phyloP scores from a whole-genome alignment of 2,888 invertebrate species.

The Drepanosiphum platanoidis region DNA sequence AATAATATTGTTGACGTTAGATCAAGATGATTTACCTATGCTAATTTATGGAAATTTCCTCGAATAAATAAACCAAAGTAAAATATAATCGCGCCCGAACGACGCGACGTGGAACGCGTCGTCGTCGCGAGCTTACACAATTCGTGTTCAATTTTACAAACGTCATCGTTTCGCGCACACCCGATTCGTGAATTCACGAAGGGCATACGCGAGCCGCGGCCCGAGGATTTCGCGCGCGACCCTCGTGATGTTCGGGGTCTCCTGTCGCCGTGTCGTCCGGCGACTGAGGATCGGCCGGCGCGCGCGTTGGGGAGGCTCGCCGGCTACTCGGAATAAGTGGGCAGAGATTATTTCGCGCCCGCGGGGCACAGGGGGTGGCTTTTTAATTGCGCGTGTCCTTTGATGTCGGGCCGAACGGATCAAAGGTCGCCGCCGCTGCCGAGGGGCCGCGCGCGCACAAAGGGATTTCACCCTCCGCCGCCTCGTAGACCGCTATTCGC shows the following conservation, averaged over 20 bases:
- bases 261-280: not conserved
- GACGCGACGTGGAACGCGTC: too few species aligned
- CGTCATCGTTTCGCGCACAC: too few species aligned
- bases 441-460: constrained; percentile 4
- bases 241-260: constrained; percentile 14
- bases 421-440: constrained; percentile 23
- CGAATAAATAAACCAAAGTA: too few species aligned
- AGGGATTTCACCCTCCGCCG: constrained; percentile 12
- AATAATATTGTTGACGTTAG: too few species aligned
- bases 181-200: too few species aligned
- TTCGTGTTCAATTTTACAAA: too few species aligned
- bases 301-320: not conserved
- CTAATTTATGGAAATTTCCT: too few species aligned
- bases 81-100: too few species aligned
- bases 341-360: constrained; percentile 44
- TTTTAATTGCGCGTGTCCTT: constrained; percentile 55
- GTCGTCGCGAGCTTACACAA: too few species aligned
- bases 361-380: constrained; percentile 37
- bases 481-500: too few species aligned
- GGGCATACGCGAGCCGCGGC: not conserved
- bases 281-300: not conserved
- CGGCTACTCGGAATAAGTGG: constrained; percentile 19
- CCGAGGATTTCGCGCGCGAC: constrained; percentile 21
- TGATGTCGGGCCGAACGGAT: constrained; percentile 51
- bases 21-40: too few species aligned